Evolutionary conservation across 2,113 vertebrate species (phyloP).

Genomic region (Salvelinus namaycush): DNA sequence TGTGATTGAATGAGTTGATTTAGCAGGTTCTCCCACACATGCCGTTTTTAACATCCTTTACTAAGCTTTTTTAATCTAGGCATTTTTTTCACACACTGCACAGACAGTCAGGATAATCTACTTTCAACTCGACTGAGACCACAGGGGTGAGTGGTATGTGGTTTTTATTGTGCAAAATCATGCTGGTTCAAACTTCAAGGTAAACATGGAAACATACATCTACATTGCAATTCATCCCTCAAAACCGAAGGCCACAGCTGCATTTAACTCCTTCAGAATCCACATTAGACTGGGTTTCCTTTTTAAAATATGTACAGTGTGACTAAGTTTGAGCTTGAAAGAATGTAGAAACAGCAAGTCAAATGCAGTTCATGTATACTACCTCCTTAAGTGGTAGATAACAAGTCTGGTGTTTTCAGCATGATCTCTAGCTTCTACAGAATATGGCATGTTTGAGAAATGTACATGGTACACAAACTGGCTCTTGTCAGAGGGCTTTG

Average conservation of each 20-base stretch:
- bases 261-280: constrained; percentile 18
- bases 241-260: constrained; percentile 11
- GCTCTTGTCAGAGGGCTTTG: background rate
- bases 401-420: constrained; percentile 24
- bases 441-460: constrained; percentile 37
- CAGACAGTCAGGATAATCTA: background rate
- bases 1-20: no score
- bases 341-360: background rate
- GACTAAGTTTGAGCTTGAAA: no score
- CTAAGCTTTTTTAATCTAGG: no score
- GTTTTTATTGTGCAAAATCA: constrained; percentile 77
- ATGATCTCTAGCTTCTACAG: constrained; percentile 37
- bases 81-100: no score
- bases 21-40: no score
- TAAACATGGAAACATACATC: constrained; percentile 25
- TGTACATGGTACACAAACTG: background rate
- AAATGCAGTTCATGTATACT: background rate
- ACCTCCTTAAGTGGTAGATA: background rate
- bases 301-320: background rate
- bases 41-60: no score
- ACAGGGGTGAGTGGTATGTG: background rate
- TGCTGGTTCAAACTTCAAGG: constrained; percentile 60
- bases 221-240: constrained; percentile 30
- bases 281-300: background rate
- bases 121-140: background rate